Base-by-base conservation (phyloP, 37 sponge, comb jelly and placozoan genomes). In the Sycon ciliatum region DNA sequence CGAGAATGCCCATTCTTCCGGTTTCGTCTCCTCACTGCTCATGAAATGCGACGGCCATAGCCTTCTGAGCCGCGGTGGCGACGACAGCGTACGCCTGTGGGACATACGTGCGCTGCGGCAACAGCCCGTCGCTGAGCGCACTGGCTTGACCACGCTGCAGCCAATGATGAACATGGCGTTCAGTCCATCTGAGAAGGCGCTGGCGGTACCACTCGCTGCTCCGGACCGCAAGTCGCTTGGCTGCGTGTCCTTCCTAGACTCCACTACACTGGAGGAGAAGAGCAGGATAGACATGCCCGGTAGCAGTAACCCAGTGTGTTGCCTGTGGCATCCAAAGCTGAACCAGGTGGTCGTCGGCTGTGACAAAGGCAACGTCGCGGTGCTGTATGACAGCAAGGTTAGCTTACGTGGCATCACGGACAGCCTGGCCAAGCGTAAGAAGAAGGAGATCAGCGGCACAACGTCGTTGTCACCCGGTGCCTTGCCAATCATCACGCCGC, bases 261-360 rank as follows among this genome's bases (percentile, higher is more conserved):
- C n/a, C n/a, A n/a, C n/a, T n/a, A n/a, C n/a, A n/a, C n/a, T n/a
- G n/a, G n/a, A n/a, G n/a, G n/a, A n/a, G n/a, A n/a, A n/a, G n/a
- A n/a, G n/a, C n/a, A n/a, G n/a, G n/a, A n/a, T n/a, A n/a, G n/a
- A n/a, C n/a, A n/a, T n/a, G n/a, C n/a, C n/a, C n/a, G n/a, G n/a
- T n/a, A n/a, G 63, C 63, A 28, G 63, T 60, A 31, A 40, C 57
- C 11, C 67, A 16, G 26, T 26, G 2, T 3, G n/a, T n/a, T n/a
- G 79, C 23, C 40, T 84, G 3, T 95, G 97, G 97, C 97, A 95
- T 54, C 91, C 88, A 6, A 89, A 87, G 36, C 71, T 95, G 33
- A 90, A 95, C 69, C 97, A 95, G 78, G 83, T 95, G 2, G 69
- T 95, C 16, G 68, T 83, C 0, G 89, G 90, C 3, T 85, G 84